Evolutionary conservation across 2,888 invertebrate species (phyloP), one percentile per base, ranked within the genome.

Genomic region (Trachelus troglodyta): DNA sequence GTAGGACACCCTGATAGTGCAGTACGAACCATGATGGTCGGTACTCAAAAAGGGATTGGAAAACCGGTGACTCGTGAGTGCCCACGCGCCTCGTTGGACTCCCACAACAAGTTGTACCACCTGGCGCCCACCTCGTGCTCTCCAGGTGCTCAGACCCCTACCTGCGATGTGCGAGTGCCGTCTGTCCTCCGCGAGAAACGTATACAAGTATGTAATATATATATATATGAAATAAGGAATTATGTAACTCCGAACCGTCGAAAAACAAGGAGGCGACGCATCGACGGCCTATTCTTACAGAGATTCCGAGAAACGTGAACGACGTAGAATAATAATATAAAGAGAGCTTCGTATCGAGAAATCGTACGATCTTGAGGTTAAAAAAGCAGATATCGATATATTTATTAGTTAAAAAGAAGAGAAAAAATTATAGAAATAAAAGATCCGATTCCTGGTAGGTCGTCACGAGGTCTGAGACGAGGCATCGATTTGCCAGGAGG

Each of bases 401-500:
- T 23, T 56, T 15, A 23, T 56, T 23, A 56, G 9, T 9, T 23
- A 56, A 23, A 56, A 23, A 56, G 56, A 6, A 40, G 40, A 56
- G 9, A 56, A 9, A 9, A 56, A 56, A 9, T 56, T 56, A 9
- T 56, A 23, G 56, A 56, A 56, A 56, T 9, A 56, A 56, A 56
- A 23, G 23, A 23, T 56, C 56, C 9, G 56, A 56, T 56, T 56
- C 56, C 23, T 56, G 56, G 9, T 56, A 56, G 56, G 56, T 56
- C 56, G 56, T 56, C 56, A 3, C 23, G 56, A 56, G 56, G 56
- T 56, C 56, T 56, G 56, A 56, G 56, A 56, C 56, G 71, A 71
- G 11, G 71, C 89, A 89, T 89, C 89, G 89, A 89, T 89, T 89
- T 86, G 86, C 85, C 86, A 88, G 88, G 88, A 88, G 89, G 88